Evolutionary conservation across 2,888 invertebrate species (phyloP), one percentile per base, ranked within the genome.

Genomic region (Villa cingulata): DNA sequence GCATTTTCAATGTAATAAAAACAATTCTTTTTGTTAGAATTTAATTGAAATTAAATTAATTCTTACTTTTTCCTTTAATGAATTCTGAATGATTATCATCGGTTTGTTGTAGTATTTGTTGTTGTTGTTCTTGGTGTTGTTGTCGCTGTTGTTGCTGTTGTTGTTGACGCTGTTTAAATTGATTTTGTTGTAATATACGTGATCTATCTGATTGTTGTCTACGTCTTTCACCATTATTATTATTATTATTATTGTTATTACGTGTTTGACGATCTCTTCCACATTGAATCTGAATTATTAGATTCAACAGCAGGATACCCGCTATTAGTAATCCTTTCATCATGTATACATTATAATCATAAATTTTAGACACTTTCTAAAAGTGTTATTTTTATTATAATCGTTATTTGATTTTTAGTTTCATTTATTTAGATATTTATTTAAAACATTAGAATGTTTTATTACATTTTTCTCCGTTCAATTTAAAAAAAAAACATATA

Each of bases 21-120:
- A n/a, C n/a, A n/a, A n/a, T n/a, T n/a, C n/a, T n/a, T n/a, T n/a
- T n/a, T n/a, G n/a, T n/a, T n/a, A n/a, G n/a, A n/a, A n/a, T n/a
- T n/a, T n/a, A 23, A 16, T 6, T 12, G 23, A 16, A 37, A 46
- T 27, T 37, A 6, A 38, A 47, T 39, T 29, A 23, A 23, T 20
- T 79, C 83, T 82, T 77, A 83, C 83, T 83, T 71, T 83, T 83
- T 67, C 83, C 83, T 70, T 82, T 83, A 66, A 83, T 82, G 66
- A 83, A 83, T 65, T 82, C 82, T 57, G 81, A 80, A 42, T 62
- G 64, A 53, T 62, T 63, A 53, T 58, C 60, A 50, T 64, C 56
- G 55, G 63, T 62, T 60, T 66, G 69, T 61, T 66, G 69, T 57
- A 70, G 65, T 49, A 49, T 34, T 52, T 55, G 45, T 29, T 53